A percentile compares a stretch with the other conserved stretches of the same genome.
Evolutionary conservation across 2,113 vertebrate species (phyloP).

Genomic region (Cairina moschata): DNA sequence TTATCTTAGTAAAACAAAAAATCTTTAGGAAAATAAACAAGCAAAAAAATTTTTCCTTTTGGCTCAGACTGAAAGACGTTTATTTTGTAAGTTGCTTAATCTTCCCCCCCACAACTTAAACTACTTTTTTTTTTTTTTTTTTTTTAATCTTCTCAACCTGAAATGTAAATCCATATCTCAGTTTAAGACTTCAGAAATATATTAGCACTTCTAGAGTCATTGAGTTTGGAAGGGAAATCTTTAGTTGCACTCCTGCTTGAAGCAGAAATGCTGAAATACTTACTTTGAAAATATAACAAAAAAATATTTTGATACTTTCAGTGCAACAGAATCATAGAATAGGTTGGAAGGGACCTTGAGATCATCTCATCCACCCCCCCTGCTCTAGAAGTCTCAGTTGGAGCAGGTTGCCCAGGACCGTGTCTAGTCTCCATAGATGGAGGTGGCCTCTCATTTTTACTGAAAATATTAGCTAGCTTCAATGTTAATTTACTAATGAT

Average conservation of each 20-base stretch:
- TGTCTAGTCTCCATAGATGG: background rate
- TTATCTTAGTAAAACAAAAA: background rate
- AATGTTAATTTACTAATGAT: background rate
- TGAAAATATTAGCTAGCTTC: background rate
- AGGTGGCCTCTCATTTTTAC: background rate
- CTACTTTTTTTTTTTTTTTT: too few relatives aligned
- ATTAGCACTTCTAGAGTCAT: background rate
- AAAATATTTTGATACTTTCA: background rate
- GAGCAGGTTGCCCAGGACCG: background rate
- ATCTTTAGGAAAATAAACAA: background rate
- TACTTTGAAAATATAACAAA: background rate
- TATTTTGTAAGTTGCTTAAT: background rate
- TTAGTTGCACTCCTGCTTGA: background rate
- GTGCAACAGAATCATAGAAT: background rate
- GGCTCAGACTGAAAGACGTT: background rate
- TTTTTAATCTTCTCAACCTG: background rate
- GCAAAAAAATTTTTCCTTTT: background rate
- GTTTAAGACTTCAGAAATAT: background rate
- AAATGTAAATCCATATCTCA: background rate
- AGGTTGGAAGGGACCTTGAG: background rate
- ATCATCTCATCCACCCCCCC: rapidly evolving
- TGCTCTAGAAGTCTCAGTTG: background rate
- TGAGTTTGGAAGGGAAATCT: background rate
- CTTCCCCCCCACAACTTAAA: background rate
- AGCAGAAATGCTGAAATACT: background rate